Evolutionary conservation across 2,888 invertebrate species (phyloP).

Genomic region (Keiferia lycopersicella): DNA sequence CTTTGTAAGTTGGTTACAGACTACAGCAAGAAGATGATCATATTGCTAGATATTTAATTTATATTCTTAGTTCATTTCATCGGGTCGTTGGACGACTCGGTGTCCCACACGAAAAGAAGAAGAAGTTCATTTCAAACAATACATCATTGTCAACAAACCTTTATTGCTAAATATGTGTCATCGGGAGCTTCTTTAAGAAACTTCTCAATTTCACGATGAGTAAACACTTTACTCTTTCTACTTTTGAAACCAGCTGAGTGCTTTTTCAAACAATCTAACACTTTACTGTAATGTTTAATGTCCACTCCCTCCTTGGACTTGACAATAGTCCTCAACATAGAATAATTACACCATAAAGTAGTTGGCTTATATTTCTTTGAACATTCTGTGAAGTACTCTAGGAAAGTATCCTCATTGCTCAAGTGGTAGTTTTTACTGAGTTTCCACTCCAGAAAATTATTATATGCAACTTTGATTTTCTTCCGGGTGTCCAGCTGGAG

Average conservation of each 20-base stretch:
- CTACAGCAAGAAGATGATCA: no score
- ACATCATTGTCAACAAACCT: not conserved
- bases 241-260: not conserved
- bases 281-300: not conserved
- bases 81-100: no score
- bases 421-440: not conserved
- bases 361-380: not conserved
- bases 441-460: not conserved
- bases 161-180: not conserved
- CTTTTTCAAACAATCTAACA: not conserved
- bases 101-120: no score
- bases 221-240: not conserved
- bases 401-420: not conserved
- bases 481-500: not conserved
- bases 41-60: no score
- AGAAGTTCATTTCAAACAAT: no score
- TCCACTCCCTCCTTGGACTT: not conserved
- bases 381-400: not conserved
- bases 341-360: not conserved
- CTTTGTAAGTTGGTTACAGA: no score
- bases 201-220: not conserved
- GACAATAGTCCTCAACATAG: not conserved
- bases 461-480: not conserved
- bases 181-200: not conserved
- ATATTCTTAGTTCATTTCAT: no score